Evolutionary conservation across 2,113 vertebrate genomes (phyloP), one percentile per base, ranked within the genome.

Genomic region (Xenopus borealis): DNA sequence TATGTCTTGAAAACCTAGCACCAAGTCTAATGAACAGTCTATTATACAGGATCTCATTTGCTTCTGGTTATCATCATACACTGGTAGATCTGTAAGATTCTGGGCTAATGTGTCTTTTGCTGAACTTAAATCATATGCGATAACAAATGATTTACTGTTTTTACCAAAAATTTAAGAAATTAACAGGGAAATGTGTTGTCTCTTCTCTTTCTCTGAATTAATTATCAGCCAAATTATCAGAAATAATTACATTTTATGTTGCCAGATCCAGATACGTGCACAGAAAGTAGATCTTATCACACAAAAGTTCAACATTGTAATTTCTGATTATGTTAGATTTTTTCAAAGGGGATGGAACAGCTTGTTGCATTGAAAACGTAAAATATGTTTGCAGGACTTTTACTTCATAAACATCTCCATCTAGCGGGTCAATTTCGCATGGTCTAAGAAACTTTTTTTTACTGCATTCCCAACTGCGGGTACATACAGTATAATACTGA

Each of bases 101-200:
- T 82, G 78, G 72, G 79, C 80, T 81, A 78, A 87, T 86, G 85
- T 83, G 66, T 84, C 87, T 88, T 27, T 87, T 40, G 33, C 79
- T 84, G 83, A 86, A 89, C 83, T 87, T 87, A 91, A 89, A 88
- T 87, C 79, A 86, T 85, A 86, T 82, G 85, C 83, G 82, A 89
- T 85, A 81, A 82, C 87, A 90, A 85, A 0, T 23, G 74, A 82
- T 84, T 89, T 89, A 88, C 82, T 84, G 83, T 74, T 85, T 86
- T 89, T 83, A 86, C 83, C 85, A 87, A 86, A 91, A 89, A 90
- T 89, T 89, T 90, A 88, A 88, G 86, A 91, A 91, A 90, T 90
- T n/a, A n/a, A n/a, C n/a, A n/a, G 89, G 87, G 87, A 91, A 91
- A 89, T 64, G 84, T 84, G 84, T 85, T 83, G 81, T 92, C 88